Conservation (phyloP, 2,113 vertebrate species). For the Microtus pennsylvanicus region DNA sequence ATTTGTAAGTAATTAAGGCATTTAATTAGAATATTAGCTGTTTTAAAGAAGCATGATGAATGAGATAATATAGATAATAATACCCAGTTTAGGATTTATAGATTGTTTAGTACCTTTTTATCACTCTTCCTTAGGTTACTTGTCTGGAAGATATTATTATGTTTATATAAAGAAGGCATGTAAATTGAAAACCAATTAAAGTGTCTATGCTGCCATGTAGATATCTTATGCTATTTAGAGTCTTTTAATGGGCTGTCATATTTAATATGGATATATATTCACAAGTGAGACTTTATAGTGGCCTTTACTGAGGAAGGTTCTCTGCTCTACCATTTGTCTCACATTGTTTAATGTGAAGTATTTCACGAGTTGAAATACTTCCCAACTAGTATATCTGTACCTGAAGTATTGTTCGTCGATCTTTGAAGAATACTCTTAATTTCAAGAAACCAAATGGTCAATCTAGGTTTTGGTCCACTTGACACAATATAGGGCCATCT, state of each 20-base stretch:
- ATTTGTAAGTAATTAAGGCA: slow-evolving; percentile 52
- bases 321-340: background rate
- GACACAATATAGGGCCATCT: background rate
- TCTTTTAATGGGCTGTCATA: background rate
- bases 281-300: background rate
- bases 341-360: background rate
- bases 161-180: slow-evolving; percentile 21
- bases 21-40: slow-evolving; percentile 55
- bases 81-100: slow-evolving; percentile 38
- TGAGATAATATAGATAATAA: slow-evolving; percentile 9
- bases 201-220: background rate
- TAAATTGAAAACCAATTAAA: slow-evolving; percentile 54
- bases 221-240: background rate
- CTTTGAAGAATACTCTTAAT: slow-evolving; percentile 18
- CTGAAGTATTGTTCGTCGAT: background rate
- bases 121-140: slow-evolving; percentile 30
- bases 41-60: slow-evolving; percentile 51
- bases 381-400: background rate
- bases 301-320: slow-evolving; percentile 1
- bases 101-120: slow-evolving; percentile 15
- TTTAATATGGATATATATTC: background rate
- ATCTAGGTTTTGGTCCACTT: background rate
- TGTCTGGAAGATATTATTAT: slow-evolving; percentile 24
- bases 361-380: background rate
- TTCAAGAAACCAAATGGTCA: background rate